Percentiles rank a stretch among this genome's conserved stretches.
Conservation (phyloP, 1,140 invertebrate species). For the Heterodera carotae region DNA sequence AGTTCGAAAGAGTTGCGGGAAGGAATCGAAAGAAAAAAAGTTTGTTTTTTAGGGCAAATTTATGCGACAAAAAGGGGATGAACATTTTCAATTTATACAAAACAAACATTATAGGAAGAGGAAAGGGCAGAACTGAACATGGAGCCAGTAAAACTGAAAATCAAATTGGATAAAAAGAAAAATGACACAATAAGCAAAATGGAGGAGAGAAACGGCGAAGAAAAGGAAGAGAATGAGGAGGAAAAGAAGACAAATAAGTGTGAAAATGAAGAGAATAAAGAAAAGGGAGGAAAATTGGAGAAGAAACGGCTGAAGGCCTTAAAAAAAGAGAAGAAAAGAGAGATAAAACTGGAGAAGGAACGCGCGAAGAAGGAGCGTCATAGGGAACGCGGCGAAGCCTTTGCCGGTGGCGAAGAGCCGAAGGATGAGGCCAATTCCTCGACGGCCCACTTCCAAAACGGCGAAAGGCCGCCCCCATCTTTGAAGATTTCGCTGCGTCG, state of each 20-base stretch:
- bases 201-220: not conserved
- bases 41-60: not conserved
- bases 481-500: conserved; percentile 4
- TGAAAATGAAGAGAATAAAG: not conserved
- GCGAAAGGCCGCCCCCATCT: not conserved
- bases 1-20: not conserved
- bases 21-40: not conserved
- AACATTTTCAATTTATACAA: too few species aligned
- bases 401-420: not conserved
- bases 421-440: not conserved
- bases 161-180: conserved; percentile 7
- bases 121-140: not conserved
- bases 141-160: not conserved
- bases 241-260: not conserved
- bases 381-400: not conserved
- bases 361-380: not conserved
- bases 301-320: conserved; percentile 9
- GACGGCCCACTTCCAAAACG: not conserved
- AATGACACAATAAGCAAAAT: not conserved
- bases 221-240: not conserved
- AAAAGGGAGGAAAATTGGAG: not conserved
- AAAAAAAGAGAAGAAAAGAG: not conserved
- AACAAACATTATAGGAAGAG: too few species aligned
- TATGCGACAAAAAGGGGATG: too few species aligned
- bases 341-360: not conserved